Conservation (phyloP, 1,140 invertebrate genomes). For the Anastrepha obliqua region DNA sequence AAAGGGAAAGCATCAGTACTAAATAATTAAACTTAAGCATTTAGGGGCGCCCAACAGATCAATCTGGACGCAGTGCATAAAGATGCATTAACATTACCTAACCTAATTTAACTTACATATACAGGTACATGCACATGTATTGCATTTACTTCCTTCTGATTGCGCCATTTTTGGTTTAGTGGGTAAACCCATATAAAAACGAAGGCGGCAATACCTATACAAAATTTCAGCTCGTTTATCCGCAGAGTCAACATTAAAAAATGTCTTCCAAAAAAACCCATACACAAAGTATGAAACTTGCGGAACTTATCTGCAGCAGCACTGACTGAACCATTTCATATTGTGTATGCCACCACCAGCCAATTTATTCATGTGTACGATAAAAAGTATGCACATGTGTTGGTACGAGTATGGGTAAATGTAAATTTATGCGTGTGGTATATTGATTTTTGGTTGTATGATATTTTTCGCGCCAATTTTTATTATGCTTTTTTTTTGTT, state of each 20-base stretch:
- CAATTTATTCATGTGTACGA: not conserved
- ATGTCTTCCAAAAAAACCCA: not conserved
- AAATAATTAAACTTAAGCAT: too few relatives aligned
- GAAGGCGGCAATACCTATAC: too few relatives aligned
- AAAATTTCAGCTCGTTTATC: not conserved
- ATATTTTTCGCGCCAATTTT: slow-evolving; percentile 22
- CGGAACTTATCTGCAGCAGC: slow-evolving; percentile 25
- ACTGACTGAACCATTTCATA: not conserved
- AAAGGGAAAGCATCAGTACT: too few relatives aligned
- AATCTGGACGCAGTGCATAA: too few relatives aligned
- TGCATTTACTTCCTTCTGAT: too few relatives aligned
- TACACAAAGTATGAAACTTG: not conserved
- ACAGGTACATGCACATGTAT: too few relatives aligned
- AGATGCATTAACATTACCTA: too few relatives aligned
- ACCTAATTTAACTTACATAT: too few relatives aligned
- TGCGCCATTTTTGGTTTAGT: too few relatives aligned
- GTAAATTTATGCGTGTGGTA: not conserved
- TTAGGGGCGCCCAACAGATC: too few relatives aligned
- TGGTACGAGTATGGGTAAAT: not conserved
- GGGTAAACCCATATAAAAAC: too few relatives aligned
- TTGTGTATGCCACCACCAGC: too few relatives aligned
- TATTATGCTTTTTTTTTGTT: not conserved
- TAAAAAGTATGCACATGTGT: not conserved
- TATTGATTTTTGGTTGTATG: not conserved
- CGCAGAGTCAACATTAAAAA: not conserved